Conservation (phyloP, 2,888 invertebrate species). For the Heliconius sara region DNA sequence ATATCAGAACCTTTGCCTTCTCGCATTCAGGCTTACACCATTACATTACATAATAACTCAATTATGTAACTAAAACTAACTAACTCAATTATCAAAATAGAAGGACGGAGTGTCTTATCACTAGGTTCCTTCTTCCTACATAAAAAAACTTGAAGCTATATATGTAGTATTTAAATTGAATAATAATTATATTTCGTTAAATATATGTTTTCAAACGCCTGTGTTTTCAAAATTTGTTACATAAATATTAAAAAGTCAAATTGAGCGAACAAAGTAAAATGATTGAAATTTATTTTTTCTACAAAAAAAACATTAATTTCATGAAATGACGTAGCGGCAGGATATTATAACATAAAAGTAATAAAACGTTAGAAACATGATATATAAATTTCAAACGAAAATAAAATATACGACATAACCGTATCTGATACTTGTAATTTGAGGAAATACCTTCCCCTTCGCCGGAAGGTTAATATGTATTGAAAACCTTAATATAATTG, state of each 20-base stretch:
- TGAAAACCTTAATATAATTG: conserved; percentile 32
- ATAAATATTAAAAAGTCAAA: neutral
- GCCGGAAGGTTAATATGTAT: conserved; percentile 10
- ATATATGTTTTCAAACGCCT: no score
- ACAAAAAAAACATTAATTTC: neutral
- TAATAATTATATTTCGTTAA: no score
- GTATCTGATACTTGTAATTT: neutral
- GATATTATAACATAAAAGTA: neutral
- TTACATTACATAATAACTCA: no score
- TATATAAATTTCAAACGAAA: neutral
- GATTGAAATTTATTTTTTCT: neutral
- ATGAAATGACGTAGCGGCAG: neutral
- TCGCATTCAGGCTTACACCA: no score
- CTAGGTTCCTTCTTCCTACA: no score
- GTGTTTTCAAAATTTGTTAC: no score
- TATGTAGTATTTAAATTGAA: no score
- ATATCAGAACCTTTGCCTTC: no score
- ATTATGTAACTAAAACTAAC: no score
- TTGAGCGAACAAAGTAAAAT: neutral
- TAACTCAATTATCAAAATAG: no score
- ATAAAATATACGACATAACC: neutral
- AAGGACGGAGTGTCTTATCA: no score
- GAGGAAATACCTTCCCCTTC: neutral
- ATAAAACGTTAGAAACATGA: neutral
- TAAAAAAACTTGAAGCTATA: no score